Conservation (phyloP, 1,140 invertebrate genomes). For the Zeugodacus cucurbitae region DNA sequence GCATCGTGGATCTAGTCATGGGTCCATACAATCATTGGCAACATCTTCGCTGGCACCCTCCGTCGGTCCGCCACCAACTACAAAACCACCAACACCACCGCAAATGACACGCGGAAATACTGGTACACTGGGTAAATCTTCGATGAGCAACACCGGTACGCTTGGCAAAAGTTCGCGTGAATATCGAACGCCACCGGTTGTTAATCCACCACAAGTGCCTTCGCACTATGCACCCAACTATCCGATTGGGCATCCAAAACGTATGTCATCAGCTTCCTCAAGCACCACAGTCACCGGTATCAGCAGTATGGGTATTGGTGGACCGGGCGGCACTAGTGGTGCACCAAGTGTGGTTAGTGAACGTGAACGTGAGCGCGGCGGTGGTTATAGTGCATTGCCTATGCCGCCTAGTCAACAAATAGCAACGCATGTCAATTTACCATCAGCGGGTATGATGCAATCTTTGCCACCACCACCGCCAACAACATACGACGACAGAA, state of each 20-base stretch:
- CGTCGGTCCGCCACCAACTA: conserved; percentile 88
- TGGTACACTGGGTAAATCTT: conserved; percentile 69
- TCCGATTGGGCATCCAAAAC: conserved; percentile 82
- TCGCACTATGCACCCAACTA: conserved; percentile 96
- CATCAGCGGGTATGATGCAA: conserved; percentile 76
- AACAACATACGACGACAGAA: conserved; percentile 72
- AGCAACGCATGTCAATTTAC: conserved; percentile 67
- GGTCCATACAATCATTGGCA: conserved; percentile 59
- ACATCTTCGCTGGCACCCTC: conserved; percentile 61
- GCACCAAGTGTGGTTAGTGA: conserved; percentile 48
- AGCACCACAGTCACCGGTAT: conserved; percentile 50
- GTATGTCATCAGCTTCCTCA: conserved; percentile 65
- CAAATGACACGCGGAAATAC: conserved; percentile 75
- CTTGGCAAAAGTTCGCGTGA: conserved; percentile 81
- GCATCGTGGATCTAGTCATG: conserved; percentile 73
- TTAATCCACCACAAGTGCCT: conserved; percentile 94
- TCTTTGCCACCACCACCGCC: conserved; percentile 76
- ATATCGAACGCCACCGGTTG: conserved; percentile 92
- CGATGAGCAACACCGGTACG: conserved; percentile 69
- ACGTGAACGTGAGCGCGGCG: conserved; percentile 76
- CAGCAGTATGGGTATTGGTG: conserved; percentile 48
- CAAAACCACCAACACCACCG: conserved; percentile 94
- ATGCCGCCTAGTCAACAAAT: conserved; percentile 73
- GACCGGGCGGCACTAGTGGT: conserved; percentile 63
- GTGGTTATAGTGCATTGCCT: conserved; percentile 85